Evolutionary conservation across 2,113 vertebrate species (phyloP).

Genomic region (Gadus chalcogrammus): DNA sequence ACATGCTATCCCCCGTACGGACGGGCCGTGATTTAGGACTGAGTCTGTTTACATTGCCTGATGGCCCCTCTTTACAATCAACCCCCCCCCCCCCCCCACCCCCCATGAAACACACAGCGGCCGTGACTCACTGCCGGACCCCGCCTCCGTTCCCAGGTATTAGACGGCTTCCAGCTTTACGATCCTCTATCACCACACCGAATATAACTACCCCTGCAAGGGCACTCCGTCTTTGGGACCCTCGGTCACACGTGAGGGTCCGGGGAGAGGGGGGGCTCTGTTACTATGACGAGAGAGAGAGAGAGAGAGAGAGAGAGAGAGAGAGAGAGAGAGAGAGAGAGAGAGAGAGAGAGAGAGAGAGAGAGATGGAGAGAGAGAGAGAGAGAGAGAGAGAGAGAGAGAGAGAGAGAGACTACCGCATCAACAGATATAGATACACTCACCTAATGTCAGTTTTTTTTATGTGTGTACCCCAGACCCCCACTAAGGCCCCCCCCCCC

Average conservation of each 20-base stretch:
- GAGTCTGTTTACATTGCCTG: slow-evolving; percentile 69
- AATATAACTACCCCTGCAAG: slow-evolving; percentile 79
- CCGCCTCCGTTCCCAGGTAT: slow-evolving; percentile 76
- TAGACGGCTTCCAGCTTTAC: slow-evolving; percentile 78
- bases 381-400: slow-evolving; percentile 36
- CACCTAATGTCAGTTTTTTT: slow-evolving; percentile 30
- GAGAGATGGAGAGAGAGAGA: slow-evolving; percentile 14
- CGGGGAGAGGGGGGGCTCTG: slow-evolving; percentile 11
- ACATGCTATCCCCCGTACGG: slow-evolving; percentile 49
- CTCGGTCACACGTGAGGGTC: neutral
- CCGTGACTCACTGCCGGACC: slow-evolving; percentile 59
- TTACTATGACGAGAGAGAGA: slow-evolving; percentile 41
- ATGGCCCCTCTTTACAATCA: slow-evolving; percentile 71
- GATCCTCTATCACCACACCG: slow-evolving; percentile 69
- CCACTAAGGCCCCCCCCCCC: neutral
- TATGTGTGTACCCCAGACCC: no score
- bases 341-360: slow-evolving; percentile 17
- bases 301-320: slow-evolving; percentile 18
- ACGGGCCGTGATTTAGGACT: slow-evolving; percentile 63
- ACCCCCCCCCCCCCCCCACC: slow-evolving; percentile 34
- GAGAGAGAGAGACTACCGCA: slow-evolving; percentile 7
- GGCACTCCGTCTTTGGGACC: slow-evolving; percentile 76
- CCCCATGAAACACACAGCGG: slow-evolving; percentile 57
- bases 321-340: slow-evolving; percentile 32
- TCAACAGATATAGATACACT: slow-evolving; percentile 28